These are phyloP conservation scores for Nemoura dubitans DNA, from an alignment of 2,888 invertebrate genomes.

Conservation along the genomic window DNA sequence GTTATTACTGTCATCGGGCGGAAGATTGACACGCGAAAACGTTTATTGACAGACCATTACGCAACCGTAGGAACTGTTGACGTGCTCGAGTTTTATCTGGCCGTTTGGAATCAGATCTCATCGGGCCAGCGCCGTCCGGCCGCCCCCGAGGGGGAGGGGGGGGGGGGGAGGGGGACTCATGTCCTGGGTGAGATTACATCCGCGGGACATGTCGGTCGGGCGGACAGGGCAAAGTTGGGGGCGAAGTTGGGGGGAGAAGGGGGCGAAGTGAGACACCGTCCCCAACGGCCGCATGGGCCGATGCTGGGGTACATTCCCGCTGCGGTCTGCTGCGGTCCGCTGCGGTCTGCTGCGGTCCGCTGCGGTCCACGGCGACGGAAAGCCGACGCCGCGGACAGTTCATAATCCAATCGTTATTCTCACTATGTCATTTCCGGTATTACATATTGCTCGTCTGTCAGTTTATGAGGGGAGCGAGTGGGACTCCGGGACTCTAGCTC, in stretches of 20 bases:
- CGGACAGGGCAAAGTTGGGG: not conserved
- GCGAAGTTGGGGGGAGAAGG: not conserved
- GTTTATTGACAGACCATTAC: not conserved
- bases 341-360: not conserved
- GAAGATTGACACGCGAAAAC: not conserved
- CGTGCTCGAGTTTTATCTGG: not conserved
- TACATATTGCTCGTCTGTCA: not conserved
- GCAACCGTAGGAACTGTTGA: not conserved
- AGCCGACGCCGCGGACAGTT: not conserved
- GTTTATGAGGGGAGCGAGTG: not conserved
- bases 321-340: not conserved
- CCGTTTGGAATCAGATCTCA: not conserved
- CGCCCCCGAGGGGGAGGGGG: not conserved
- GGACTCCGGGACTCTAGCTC: not conserved
- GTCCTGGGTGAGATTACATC: slow-evolving; percentile 25
- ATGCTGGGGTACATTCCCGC: not conserved
- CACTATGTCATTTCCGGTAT: not conserved
- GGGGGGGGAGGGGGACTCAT: not conserved
- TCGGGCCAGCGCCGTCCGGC: not conserved
- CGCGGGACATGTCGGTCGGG: not conserved
- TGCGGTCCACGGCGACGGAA: not conserved
- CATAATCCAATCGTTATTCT: not conserved
- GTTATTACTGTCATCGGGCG: not conserved
- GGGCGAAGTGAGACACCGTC: not conserved
- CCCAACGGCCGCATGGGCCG: not conserved